Base-by-base conservation (phyloP, 2,113 vertebrate genomes). In the Gulo gulo region DNA sequence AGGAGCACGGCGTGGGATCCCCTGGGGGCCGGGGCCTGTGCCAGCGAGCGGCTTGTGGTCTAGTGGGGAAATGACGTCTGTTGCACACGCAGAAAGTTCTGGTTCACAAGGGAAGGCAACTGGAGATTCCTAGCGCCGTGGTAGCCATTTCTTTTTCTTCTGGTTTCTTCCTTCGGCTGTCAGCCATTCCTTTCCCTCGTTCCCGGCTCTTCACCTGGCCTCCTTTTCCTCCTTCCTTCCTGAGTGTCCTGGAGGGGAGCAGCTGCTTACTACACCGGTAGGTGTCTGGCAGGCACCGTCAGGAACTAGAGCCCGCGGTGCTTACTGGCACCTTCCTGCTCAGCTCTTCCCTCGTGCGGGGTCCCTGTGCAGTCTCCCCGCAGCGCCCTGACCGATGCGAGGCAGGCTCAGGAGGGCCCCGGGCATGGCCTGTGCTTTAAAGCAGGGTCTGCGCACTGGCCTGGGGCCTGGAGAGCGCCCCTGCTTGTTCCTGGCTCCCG, bases 391-490 rank as follows among this genome's bases (percentile, higher is more conserved):
- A 10, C 21, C n/a, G 45, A 42, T 63, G 76, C 45, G 14, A 50
- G 16, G 6, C 16, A 20, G 67, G 36, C 55, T 31, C 36, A 39
- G 52, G 21, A 36, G 95, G 71, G 21, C 69, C 39, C 4, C 21
- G 26, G 52, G 26, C 20, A 13, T 47, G 52, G 63, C 63, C 69
- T 36, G 29, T 23, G 74, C 67, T 78, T 21, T 16, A 20, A 24
- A 45, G 34, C 52, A 4, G 18, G 21, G 42, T 78, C 73, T 47
- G 12, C 13, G 5, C 1, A 4, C 34, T 7, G 74, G 63, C 24
- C 59, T 0, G 8, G 47, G 42, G n/a, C 45, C 2, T 11, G 34
- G 13, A 9, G 3, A 0, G 36, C 1, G 1, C 61, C 34, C 9
- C 79, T 10, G 39, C 50, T 36, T 69, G 81, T 52, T 8, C 11